These are phyloP conservation scores for Crocodylus rhombifer DNA, from an alignment of 2,797 vertebrate species.

Conservation along the genomic window DNA sequence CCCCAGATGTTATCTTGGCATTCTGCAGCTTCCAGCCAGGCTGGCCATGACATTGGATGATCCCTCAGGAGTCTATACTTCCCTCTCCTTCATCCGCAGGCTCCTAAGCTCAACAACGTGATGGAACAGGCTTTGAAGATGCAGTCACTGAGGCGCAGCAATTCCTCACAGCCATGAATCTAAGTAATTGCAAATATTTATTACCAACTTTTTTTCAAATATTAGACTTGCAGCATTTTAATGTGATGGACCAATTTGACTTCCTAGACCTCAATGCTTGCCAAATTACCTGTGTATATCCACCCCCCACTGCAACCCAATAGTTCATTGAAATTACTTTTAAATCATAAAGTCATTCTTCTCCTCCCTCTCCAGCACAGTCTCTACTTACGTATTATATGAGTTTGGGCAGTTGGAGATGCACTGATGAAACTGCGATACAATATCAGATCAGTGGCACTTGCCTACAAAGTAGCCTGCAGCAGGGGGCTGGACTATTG, in stretches of 20 bases:
- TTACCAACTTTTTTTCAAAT: background rate
- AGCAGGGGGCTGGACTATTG: too few species aligned
- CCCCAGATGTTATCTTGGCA: accelerated
- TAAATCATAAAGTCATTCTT: background rate
- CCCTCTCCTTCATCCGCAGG: accelerated
- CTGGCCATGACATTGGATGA: background rate
- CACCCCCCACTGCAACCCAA: background rate
- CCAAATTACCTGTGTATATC: background rate
- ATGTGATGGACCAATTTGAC: background rate
- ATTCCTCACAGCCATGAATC: background rate
- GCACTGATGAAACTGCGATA: background rate
- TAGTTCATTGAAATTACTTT: background rate
- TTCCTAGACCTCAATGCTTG: background rate
- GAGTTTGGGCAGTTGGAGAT: background rate
- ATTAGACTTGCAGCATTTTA: background rate
- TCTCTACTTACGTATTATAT: background rate
- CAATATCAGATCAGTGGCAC: background rate
- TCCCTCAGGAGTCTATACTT: background rate
- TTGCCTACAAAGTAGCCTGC: background rate
- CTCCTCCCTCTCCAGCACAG: background rate
- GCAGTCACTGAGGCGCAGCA: background rate
- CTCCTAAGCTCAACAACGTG: accelerated
- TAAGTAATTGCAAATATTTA: background rate
- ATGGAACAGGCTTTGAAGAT: background rate
- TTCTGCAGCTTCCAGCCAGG: accelerated